Percentiles rank a stretch among this genome's conserved stretches.
phyloP scores from a whole-genome alignment of 2,113 vertebrate species.

The Crocuta crocuta region DNA sequence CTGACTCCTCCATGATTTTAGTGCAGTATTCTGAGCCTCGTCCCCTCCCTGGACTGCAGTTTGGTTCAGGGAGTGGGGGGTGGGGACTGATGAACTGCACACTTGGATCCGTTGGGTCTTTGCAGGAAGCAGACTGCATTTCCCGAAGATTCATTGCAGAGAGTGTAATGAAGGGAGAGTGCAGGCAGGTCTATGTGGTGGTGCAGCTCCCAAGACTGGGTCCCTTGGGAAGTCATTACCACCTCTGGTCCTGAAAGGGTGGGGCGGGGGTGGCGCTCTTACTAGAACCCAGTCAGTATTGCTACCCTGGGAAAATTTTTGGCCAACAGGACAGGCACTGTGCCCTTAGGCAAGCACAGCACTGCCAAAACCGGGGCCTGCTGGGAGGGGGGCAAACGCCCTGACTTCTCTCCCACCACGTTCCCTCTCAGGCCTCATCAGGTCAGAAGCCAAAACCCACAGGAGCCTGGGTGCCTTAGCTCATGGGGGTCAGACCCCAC shows the following conservation, averaged over 20 bases:
- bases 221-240: rapidly evolving
- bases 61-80: not conserved
- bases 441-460: not conserved
- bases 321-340: not conserved
- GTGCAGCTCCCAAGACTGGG: not conserved
- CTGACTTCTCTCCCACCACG: not conserved
- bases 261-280: not conserved
- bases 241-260: too few relatives aligned
- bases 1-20: not conserved
- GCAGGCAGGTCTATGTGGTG: not conserved
- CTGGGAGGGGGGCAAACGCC: not conserved
- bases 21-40: not conserved
- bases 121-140: not conserved
- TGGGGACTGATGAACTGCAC: too few relatives aligned
- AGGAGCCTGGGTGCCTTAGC: not conserved
- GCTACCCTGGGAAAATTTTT: not conserved
- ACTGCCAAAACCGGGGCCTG: not conserved
- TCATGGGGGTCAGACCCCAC: not conserved
- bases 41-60: too few relatives aligned
- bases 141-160: not conserved
- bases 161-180: too few relatives aligned
- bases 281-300: rapidly evolving
- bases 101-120: not conserved
- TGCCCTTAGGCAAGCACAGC: not conserved
- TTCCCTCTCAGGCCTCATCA: not conserved